Base-by-base conservation (phyloP, 2,797 vertebrate species). In the Mionectes olivaceus region DNA sequence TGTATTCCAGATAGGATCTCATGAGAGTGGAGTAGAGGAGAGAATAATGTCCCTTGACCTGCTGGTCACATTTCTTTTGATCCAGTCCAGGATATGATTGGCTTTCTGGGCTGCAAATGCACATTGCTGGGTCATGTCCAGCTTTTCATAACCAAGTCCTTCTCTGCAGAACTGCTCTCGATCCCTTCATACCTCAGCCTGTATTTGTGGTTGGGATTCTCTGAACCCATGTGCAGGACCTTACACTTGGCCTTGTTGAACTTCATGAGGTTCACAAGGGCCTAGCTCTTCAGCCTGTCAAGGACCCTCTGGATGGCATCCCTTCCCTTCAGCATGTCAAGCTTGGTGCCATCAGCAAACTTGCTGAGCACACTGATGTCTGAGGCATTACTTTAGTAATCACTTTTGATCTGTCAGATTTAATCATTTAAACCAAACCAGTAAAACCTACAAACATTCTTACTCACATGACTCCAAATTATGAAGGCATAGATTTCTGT, bases 351-450 rank as follows among this genome's bases (percentile, higher is more conserved):
- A 22, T 13, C 35, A 32, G 56, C 41, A 75, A 35, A 81, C n/a
- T 50, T 81, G 64, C n/a, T 28, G 39, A 24, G 39, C 87, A 50
- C n/a, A 64, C n/a, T 75, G 39, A 53, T 39, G n/a, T 79, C 87
- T 85, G 82, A 85, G 61, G 74, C 22, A 55, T 47, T 65, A 25
- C 12, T 57, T 87, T 56, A 65, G 33, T 37, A 85, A 47, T 47
- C 82, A 87, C 41, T 80, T 95, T 9, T 46, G n/a, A 63, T 79
- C 33, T 64, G 52, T 55, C 75, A 69, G 77, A 71, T 78, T 87
- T 83, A 65, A 83, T 85, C 74, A 32, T 78, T 90, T 83, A 28
- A 50, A 13, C 5, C 35, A 83, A 84, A 85, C 9, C 35, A 90
- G 28, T 63, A 73, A 94, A 87, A 59, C 11, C 15, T 69, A 80